Evolutionary conservation across 1,140 invertebrate species (phyloP).

Genomic region (Theocolax elegans): DNA sequence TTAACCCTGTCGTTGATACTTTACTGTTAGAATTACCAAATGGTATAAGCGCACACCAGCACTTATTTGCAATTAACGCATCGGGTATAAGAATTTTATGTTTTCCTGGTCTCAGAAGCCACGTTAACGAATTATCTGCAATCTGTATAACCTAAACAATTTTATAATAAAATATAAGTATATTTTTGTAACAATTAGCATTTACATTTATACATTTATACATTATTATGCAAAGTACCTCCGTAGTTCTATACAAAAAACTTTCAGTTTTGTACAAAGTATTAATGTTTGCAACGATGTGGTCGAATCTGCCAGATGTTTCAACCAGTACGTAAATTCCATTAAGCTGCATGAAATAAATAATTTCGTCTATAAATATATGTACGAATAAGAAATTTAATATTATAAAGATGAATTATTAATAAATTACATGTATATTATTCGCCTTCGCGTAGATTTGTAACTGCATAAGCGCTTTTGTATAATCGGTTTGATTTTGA

Average conservation of each 20-base stretch:
- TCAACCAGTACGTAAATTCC: slow-evolving; percentile 74
- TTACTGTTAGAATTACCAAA: slow-evolving; percentile 70
- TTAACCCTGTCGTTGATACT: slow-evolving; percentile 80
- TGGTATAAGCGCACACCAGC: slow-evolving; percentile 84
- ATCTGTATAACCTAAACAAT: slow-evolving; percentile 62
- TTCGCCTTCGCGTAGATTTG: slow-evolving; percentile 43
- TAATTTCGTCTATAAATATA: slow-evolving; percentile 28
- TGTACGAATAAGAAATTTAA: slow-evolving; percentile 22
- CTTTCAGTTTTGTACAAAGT: slow-evolving; percentile 73
- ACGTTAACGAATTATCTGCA: slow-evolving; percentile 74
- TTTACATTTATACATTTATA: not conserved
- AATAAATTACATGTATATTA: slow-evolving; percentile 48
- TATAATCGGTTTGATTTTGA: slow-evolving; percentile 82
- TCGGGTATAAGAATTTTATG: slow-evolving; percentile 75
- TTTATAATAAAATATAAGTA: too few species aligned
- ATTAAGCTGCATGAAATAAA: slow-evolving; percentile 66
- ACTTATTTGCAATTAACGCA: slow-evolving; percentile 62
- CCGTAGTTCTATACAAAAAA: slow-evolving; percentile 54
- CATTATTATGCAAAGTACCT: not conserved
- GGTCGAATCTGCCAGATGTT: slow-evolving; percentile 80
- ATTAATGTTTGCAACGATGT: slow-evolving; percentile 81
- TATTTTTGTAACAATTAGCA: not conserved
- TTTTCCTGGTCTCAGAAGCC: slow-evolving; percentile 74
- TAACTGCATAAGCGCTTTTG: slow-evolving; percentile 69
- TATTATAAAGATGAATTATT: too few species aligned